These are phyloP conservation scores for Scotopteryx bipunctaria DNA, from an alignment of 2,888 invertebrate genomes.

Conservation along the genomic window DNA sequence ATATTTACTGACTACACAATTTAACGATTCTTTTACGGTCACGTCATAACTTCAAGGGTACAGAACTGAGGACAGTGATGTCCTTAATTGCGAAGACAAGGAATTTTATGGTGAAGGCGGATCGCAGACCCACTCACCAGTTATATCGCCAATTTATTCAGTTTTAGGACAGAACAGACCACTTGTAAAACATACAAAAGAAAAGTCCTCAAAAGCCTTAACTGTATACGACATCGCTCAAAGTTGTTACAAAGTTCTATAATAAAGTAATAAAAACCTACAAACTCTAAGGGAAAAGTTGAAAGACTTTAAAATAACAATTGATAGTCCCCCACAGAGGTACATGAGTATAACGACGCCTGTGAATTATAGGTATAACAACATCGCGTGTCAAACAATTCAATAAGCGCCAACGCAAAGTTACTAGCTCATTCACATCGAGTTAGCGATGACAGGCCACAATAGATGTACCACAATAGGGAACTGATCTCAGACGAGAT, in stretches of 20 bases:
- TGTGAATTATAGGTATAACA: slow-evolving; percentile 29
- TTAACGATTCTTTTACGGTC: slow-evolving; percentile 35
- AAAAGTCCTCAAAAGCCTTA: background rate
- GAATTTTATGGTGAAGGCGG: slow-evolving; percentile 33
- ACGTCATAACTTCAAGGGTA: slow-evolving; percentile 35
- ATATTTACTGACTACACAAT: slow-evolving; percentile 33
- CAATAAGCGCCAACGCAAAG: slow-evolving; percentile 54
- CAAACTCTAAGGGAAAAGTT: background rate
- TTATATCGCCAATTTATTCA: slow-evolving; percentile 28
- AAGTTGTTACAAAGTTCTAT: background rate
- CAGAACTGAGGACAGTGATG: slow-evolving; percentile 31
- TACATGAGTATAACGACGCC: background rate
- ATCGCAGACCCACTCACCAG: slow-evolving; percentile 24
- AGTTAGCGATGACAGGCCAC: slow-evolving; percentile 49
- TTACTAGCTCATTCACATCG: slow-evolving; percentile 51
- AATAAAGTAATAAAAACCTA: background rate
- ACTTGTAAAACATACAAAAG: background rate
- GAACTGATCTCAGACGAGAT: slow-evolving; percentile 37
- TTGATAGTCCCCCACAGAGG: slow-evolving; percentile 11
- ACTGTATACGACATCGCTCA: background rate
- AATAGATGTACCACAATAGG: slow-evolving; percentile 44
- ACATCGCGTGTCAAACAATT: slow-evolving; percentile 62
- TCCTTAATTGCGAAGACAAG: slow-evolving; percentile 33
- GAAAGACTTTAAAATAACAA: background rate
- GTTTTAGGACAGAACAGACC: slow-evolving; percentile 12